Conservation (phyloP, 2,113 vertebrate species). For the Monarcha castaneiventris region DNA sequence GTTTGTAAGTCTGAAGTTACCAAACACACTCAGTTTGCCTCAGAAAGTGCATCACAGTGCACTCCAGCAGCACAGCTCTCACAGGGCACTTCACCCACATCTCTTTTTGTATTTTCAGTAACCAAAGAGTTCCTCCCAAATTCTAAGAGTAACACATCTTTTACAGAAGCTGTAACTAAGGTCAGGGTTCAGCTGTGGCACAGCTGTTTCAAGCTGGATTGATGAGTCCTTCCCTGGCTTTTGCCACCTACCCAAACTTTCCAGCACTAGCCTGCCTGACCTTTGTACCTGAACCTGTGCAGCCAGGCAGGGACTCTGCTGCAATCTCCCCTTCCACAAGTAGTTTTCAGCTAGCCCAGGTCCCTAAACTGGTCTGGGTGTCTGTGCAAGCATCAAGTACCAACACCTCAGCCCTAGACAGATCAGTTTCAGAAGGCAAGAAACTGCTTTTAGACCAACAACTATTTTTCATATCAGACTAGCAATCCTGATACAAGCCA, state of each 20-base stretch:
- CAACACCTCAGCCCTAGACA: neutral
- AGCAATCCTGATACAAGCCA: neutral
- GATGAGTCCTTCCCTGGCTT: neutral
- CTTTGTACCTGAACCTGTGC: neutral
- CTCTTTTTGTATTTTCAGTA: neutral
- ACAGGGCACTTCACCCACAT: neutral
- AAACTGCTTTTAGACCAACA: neutral
- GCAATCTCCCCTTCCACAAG: neutral
- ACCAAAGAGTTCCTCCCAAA: neutral
- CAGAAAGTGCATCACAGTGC: neutral
- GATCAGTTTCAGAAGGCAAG: neutral
- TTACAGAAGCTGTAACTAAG: neutral
- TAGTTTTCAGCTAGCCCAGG: neutral
- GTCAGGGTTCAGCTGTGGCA: neutral
- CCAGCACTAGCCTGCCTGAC: neutral
- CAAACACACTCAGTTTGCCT: neutral
- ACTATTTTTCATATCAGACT: neutral
- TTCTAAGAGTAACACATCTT: neutral
- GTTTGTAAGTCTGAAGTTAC: neutral
- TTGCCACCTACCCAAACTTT: neutral
- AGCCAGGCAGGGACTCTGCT: neutral
- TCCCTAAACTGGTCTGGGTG: neutral
- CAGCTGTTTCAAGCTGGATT: neutral
- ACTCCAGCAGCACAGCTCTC: neutral
- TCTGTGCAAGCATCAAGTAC: neutral